Evolutionary conservation across 2,113 vertebrate genomes (phyloP), one percentile per base, ranked within the genome.

Genomic region (Equus quagga): DNA sequence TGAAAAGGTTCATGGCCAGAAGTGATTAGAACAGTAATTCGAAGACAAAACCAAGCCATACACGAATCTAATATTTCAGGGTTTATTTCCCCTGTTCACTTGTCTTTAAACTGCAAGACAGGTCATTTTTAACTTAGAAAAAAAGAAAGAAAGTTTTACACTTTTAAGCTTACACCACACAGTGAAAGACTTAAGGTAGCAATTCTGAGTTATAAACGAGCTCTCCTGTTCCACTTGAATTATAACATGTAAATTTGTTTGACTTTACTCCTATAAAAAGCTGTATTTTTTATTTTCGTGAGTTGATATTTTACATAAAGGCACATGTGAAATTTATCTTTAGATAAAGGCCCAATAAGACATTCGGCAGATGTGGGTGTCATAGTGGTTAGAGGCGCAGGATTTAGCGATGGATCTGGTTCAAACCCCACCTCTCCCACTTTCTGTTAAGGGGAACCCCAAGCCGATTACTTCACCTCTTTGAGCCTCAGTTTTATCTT

Each of bases 41-140:
- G 0, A 86, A 93, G 86, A 93, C 67, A 78, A 82, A 96, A 78
- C 15, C 78, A 94, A 95, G 58, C 26, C 86, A 58, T 46, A 46
- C 10, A 26, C 41, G 73, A 93, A 86, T 89, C 49, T 73, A 92
- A 75, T 76, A 83, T 54, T 62, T 97, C 82, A 83, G 3, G 73
- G 51, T 87, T 94, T 96, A 60, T 89, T 92, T 96, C 79, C 18
- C 64, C 21, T 62, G 15, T 64, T 84, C 31, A 60, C 28, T 82
- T 96, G 60, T 70, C 90, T 97, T 91, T 80, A 94, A 95, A 83
- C 54, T 86, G 33, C 5, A 83, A 23, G 26, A 69, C 14, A 81
- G 44, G n/a, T 93, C 2, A 78, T 93, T 97, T 96, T 95, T 85
- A 89, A 96, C 67, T 91, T 72, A 84, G 65, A 12, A 72, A 54